Percentiles rank a stretch among this genome's conserved stretches.
Evolutionary conservation across 2,797 vertebrate species (phyloP).

Genomic region (Denticeps clupeoides): DNA sequence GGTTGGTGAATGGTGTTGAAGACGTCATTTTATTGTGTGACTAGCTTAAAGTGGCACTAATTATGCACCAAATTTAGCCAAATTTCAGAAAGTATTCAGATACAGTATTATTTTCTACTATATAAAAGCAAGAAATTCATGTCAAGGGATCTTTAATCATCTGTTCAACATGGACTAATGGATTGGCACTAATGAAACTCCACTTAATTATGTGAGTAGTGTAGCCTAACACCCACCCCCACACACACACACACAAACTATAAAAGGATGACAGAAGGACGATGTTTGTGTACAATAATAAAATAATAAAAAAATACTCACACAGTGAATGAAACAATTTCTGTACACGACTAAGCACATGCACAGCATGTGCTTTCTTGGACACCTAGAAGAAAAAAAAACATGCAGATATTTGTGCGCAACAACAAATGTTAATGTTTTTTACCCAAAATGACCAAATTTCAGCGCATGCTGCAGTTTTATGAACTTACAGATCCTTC

Average conservation of each 20-base stretch:
- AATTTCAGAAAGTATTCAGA: conserved; percentile 1
- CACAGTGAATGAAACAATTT: conserved; percentile 74
- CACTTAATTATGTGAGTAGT: no score
- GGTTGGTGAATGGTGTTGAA: no score
- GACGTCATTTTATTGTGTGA: no score
- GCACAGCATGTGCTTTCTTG: conserved; percentile 69
- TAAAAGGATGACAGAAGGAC: background rate
- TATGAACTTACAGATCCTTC: conserved; percentile 64
- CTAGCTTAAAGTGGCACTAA: no score
- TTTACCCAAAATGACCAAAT: background rate
- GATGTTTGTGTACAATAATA: background rate
- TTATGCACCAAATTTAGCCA: no score
- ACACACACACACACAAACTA: no score
- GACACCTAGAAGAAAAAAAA: conserved; percentile 55
- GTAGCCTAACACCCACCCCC: no score
- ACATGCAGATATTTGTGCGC: background rate
- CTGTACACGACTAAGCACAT: conserved; percentile 72
- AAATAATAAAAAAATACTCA: conserved; percentile 56
- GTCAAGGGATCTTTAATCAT: no score
- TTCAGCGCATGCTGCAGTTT: background rate
- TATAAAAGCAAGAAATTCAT: no score
- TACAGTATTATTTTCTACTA: background rate
- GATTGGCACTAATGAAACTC: no score
- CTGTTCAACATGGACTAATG: no score
- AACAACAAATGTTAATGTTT: background rate